A percentile compares a stretch with the other conserved stretches of the same genome.
These are phyloP conservation scores for Pangasius krempfi DNA, from an alignment of 2,797 vertebrate genomes.

Conservation along the genomic window DNA sequence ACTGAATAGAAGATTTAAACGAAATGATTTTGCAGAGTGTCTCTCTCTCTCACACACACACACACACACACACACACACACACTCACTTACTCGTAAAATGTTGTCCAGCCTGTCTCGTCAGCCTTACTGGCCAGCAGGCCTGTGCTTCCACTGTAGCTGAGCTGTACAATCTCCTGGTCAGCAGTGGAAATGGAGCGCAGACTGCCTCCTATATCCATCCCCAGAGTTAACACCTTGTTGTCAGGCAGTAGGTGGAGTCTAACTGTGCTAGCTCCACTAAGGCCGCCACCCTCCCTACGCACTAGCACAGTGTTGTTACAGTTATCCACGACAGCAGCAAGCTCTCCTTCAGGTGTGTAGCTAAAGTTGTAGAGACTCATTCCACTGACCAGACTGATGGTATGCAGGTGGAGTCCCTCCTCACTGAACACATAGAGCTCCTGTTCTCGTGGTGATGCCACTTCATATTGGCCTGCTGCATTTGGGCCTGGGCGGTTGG, in stretches of 20 bases:
- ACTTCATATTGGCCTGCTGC: constrained; percentile 91
- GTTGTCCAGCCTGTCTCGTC: constrained; percentile 99
- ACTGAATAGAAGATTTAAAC: neutral
- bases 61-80: neutral
- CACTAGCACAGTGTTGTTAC: constrained; percentile 91
- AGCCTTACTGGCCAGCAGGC: constrained; percentile 93
- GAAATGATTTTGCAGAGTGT: neutral
- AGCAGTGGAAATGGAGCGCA: constrained; percentile 89
- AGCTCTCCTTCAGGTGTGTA: constrained; percentile 88
- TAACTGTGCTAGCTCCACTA: constrained; percentile 81
- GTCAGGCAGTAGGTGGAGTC: constrained; percentile 92
- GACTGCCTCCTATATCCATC: constrained; percentile 85
- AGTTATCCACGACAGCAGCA: constrained; percentile 87
- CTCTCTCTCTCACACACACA: neutral
- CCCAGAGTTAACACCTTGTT: constrained; percentile 94
- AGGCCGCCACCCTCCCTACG: constrained; percentile 84
- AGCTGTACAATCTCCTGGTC: constrained; percentile 92
- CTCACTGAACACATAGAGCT: constrained; percentile 93
- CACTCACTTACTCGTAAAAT: constrained; percentile 92
- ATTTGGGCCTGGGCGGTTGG: constrained; percentile 87
- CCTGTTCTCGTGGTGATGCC: constrained; percentile 93
- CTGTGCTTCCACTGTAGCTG: constrained; percentile 91
- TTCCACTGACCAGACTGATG: constrained; percentile 92
- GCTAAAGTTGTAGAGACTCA: constrained; percentile 95
- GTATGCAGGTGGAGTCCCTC: constrained; percentile 95